Base-by-base conservation (phyloP, 2,797 vertebrate genomes). In the Lagorchestes hirsutus region DNA sequence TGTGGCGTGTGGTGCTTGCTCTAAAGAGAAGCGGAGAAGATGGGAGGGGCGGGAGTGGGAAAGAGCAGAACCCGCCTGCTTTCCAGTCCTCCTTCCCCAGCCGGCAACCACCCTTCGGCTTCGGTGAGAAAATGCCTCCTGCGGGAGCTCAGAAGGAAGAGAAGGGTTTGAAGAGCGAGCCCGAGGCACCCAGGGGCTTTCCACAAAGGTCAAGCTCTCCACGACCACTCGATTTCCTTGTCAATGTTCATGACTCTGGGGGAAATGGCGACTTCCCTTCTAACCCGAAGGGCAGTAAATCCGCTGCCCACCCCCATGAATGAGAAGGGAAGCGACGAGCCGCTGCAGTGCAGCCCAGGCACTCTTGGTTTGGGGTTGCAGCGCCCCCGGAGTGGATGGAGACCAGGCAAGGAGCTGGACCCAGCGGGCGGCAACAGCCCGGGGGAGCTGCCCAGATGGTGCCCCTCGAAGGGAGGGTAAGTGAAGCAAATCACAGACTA, bases 371-470 rank as follows among this genome's bases (percentile, higher is more conserved):
- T 40, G 40, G 67, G 22, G 18, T 46, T 82, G 67, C n/a, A 82
- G 67, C 67, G 18, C 34, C 67, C 67, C 67, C n/a, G 18, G n/a
- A 82, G n/a, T 82, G 67, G 67, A 82, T 2, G 40, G 67, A 82
- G n/a, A 40, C n/a, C 18, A 40, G n/a, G n/a, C 67, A 40, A 2
- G 67, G 18, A 82, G n/a, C 34, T 74, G 62, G 62, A 91, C 40
- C 5, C n/a, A 14, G 54, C 74, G 24, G 22, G 40, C 58, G 6
- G 24, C 90, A 3, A 5, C n/a, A 55, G 91, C n/a, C 93, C 93
- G n/a, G 3, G 55, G 74, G 8, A 0, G 87, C 95, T 16, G 92
- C 93, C 54, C 95, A 91, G 97, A 97, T 95, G 97, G 98, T 96
- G 95, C 95, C 94, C 27, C 12, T 90, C 14, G 62, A 50, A 1